phyloP scores from a whole-genome alignment of 2,888 invertebrate genomes.

The Microplitis deprimator region DNA sequence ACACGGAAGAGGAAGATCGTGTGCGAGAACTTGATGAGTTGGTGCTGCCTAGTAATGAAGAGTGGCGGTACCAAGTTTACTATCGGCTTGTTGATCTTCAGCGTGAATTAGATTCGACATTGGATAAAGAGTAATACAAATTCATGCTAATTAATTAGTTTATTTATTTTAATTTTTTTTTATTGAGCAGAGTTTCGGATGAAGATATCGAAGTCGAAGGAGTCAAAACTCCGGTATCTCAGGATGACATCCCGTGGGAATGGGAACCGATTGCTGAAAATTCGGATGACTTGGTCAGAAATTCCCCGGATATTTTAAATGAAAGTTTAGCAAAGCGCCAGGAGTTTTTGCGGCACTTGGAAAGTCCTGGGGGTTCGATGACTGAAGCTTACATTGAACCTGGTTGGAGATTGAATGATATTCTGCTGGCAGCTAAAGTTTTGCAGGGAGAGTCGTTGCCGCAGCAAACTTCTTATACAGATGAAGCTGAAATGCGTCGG shows the following conservation, averaged over 20 bases:
- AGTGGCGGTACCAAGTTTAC: constrained; percentile 80
- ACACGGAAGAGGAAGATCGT: constrained; percentile 52
- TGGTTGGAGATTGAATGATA: constrained; percentile 63
- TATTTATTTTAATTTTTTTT: neutral
- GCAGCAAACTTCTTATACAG: constrained; percentile 59
- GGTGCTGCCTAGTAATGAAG: constrained; percentile 80
- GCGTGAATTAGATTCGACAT: constrained; percentile 70
- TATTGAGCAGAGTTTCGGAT: neutral
- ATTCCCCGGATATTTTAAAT: neutral
- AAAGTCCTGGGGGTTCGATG: constrained; percentile 56
- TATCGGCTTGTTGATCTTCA: constrained; percentile 79
- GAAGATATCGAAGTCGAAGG: neutral
- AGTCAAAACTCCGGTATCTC: constrained; percentile 40
- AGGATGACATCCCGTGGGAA: constrained; percentile 13
- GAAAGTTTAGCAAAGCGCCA: constrained; percentile 14
- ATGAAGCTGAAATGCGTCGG: constrained; percentile 82
- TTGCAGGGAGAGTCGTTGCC: constrained; percentile 49
- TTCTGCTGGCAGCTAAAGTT: constrained; percentile 62
- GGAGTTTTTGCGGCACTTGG: neutral
- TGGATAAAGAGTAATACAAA: constrained; percentile 8
- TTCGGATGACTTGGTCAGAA: neutral
- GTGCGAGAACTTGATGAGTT: constrained; percentile 74
- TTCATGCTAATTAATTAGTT: neutral
- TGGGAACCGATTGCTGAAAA: constrained; percentile 26
- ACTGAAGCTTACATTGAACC: constrained; percentile 58